Base-by-base conservation (phyloP, 2,113 vertebrate species). In the Stercorarius parasiticus region DNA sequence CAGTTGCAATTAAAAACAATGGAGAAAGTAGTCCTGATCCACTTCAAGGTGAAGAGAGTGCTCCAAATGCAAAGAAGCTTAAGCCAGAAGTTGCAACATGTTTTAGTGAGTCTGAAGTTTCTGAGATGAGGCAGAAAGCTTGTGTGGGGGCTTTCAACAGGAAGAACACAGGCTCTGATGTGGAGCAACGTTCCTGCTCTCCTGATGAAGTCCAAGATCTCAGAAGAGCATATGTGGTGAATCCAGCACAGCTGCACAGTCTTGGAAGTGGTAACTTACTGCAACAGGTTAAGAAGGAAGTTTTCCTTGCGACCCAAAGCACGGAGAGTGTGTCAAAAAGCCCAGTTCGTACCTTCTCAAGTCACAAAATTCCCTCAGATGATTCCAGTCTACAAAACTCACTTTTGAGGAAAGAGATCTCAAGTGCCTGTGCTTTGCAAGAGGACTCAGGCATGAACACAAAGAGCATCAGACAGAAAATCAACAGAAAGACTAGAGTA, bases 391-490 rank as follows among this genome's bases (percentile, higher is more conserved):
- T n/a, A 22, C 81, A 80, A 55, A 90, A 73, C 55, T 49, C 64
- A 66, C 32, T 84, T 87, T 83, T 66, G 65, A 92, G 45, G 34
- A 95, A 78, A 22, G 53, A 97, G 47, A 42, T 58, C n/a, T 85
- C 62, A 62, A 58, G 38, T 32, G 25, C 29, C 13, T 59, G 42
- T 94, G 47, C 47, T 93, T 85, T 89, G 43, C 81, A 77, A 70
- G 56, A 96, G 32, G 47, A 91, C 20, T 82, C 64, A 78, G 71
- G 26, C 40, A 65, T 73, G 80, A 97, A 64, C 50, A 73, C 45
- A 50, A 96, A 89, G 36, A 95, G 67, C 25, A 83, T 20, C 38
- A 84, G 66, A 89, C 52, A 25, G 81, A 95, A 96, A 93, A 49
- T 15, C 79, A 95, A 74, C n/a, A 94, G 77, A 49, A 95, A 62